Evolutionary conservation across 37 sponge, comb jelly and placozoan genomes (phyloP).

Genomic region (Trichoplax adhaerens): DNA sequence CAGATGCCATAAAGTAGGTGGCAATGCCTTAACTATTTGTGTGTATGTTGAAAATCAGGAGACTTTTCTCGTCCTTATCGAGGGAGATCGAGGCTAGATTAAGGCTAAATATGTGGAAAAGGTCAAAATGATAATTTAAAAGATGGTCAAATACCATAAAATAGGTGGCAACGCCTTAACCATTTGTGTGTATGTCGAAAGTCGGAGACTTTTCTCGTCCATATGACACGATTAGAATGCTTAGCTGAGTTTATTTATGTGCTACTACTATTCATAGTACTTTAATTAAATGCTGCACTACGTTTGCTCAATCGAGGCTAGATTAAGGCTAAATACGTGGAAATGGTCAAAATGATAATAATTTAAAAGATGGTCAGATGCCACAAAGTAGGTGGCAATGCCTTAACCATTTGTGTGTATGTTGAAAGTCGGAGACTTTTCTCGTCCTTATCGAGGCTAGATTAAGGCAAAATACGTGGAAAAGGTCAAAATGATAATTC

Average conservation of each 20-base stretch:
- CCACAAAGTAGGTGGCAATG: conserved; percentile 88
- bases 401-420: conserved; percentile 90
- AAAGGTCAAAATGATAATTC: too few relatives aligned
- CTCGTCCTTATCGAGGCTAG: too few relatives aligned
- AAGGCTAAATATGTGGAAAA: too few relatives aligned
- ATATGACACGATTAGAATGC: conserved; percentile 65
- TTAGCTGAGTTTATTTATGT: too few relatives aligned
- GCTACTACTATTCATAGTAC: too few relatives aligned
- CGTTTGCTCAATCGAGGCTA: conserved; percentile 10
- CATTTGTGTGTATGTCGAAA: conserved; percentile 87
- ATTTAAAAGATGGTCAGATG: conserved; percentile 82
- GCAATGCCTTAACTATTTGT: conserved; percentile 98
- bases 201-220: conserved; percentile 95
- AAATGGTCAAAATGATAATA: too few relatives aligned
- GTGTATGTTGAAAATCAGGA: conserved; percentile 75
- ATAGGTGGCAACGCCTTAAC: conserved; percentile 95
- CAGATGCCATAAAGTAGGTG: conserved; percentile 91
- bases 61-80: conserved; percentile 99
- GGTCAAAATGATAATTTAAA: conserved; percentile 9
- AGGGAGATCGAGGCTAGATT: conserved; percentile 50
- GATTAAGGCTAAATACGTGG: too few relatives aligned
- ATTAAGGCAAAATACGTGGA: too few relatives aligned
- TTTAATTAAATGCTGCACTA: too few relatives aligned
- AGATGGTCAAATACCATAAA: conserved; percentile 85
- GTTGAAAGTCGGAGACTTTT: too few relatives aligned